Evolutionary conservation across 2,797 vertebrate species (phyloP), one percentile per base, ranked within the genome.

Genomic region (Cheirogaleus major): DNA sequence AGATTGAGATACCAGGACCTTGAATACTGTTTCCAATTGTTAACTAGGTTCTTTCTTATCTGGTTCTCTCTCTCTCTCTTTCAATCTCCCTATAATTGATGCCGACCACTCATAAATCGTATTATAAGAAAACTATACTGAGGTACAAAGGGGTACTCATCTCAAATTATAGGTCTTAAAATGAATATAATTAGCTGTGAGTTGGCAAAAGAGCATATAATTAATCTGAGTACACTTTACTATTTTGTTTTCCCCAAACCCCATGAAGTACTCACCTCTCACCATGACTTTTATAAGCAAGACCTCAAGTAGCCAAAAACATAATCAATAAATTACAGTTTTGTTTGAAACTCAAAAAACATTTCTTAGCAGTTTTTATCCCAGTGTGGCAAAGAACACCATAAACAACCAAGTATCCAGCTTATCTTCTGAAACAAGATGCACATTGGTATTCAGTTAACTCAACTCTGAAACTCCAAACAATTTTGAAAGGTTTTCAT

Each of bases 401-500:
- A 52, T 81, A 73, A 82, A 95, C 23, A 97, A 92, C 1, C 1
- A 89, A 61, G 75, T 88, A 70, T 4, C 38, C 45, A 55, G n/a
- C 12, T 94, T 22, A 43, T 86, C 13, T 93, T 82, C 13, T 43
- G 3, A 85, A 97, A 87, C 3, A 80, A 91, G 86, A 75, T 35
- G n/a, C 7, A 59, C 63, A 48, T 32, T 95, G 50, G 2, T 63
- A 93, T 97, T 97, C 72, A 80, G 61, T 25, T 25, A n/a, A 84
- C 7, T 73, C 57, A 81, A 48, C 13, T 79, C 0, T 95, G 43
- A 73, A 30, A 63, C 57, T 91, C 85, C 32, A 30, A 95, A 76
- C 1, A 95, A n/a, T 63, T 98, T 95, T 52, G 86, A 73, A 96
- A 96, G 73, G 12, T 3, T 93, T 96, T 83, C 84, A 73, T 69